Evolutionary conservation across 2,797 vertebrate genomes (phyloP).

Genomic region (Chaetophractus vellerosus): DNA sequence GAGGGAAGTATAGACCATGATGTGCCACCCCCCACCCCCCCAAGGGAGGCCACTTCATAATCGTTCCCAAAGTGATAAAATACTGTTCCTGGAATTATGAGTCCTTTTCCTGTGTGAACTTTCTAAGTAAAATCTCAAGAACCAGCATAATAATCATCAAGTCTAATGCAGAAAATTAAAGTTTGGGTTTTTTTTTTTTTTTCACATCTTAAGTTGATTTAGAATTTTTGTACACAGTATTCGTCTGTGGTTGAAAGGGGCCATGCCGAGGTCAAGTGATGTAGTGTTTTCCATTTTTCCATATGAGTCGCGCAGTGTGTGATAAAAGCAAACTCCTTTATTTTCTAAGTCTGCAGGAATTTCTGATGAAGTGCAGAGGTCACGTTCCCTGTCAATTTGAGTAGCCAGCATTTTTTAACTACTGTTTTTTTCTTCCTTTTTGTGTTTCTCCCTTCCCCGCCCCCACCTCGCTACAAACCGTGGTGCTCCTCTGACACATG

Average conservation of each 20-base stretch:
- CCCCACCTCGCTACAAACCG: conserved; percentile 76
- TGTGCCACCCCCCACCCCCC: conserved; percentile 48
- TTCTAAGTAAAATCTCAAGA: conserved; percentile 86
- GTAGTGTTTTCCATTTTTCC: conserved; percentile 96
- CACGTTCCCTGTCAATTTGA: conserved; percentile 92
- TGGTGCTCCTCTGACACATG: conserved; percentile 93
- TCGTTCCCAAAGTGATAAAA: conserved; percentile 82
- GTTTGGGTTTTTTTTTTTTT: conserved; percentile 61
- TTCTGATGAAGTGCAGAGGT: conserved; percentile 95
- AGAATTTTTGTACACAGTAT: conserved; percentile 91
- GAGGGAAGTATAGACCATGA: conserved; percentile 73
- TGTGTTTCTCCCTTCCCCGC: conserved; percentile 60
- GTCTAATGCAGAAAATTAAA: conserved; percentile 85
- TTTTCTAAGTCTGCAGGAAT: conserved; percentile 92
- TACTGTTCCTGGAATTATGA: conserved; percentile 81
- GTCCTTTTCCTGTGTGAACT: conserved; percentile 84
- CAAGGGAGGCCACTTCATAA: conserved; percentile 58
- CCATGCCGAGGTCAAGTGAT: conserved; percentile 95
- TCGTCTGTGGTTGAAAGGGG: conserved; percentile 92
- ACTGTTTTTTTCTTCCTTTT: conserved; percentile 89
- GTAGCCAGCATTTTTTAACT: conserved; percentile 91
- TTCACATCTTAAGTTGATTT: conserved; percentile 92
- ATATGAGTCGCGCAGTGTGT: conserved; percentile 92
- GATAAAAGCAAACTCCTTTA: conserved; percentile 93
- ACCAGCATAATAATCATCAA: conserved; percentile 80